These are phyloP conservation scores for Beaufortia kweichowensis DNA, from an alignment of 2,113 vertebrate genomes.

Conservation along the genomic window DNA sequence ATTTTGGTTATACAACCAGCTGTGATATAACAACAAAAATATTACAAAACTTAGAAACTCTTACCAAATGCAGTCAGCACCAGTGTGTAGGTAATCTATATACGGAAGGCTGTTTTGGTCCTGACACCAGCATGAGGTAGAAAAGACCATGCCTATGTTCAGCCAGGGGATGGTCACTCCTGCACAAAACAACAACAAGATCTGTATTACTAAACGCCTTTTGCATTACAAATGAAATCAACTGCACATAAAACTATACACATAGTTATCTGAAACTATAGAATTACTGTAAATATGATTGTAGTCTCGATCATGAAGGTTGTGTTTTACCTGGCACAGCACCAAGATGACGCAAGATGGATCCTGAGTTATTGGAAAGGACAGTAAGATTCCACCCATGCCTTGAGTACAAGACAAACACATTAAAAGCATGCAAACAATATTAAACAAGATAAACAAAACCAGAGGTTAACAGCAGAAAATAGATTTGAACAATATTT, in stretches of 20 bases:
- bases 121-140: slow-evolving; percentile 95
- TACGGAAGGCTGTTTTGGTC: slow-evolving; percentile 94
- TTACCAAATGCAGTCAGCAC: slow-evolving; percentile 94
- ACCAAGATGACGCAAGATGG: slow-evolving; percentile 92
- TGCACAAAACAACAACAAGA: slow-evolving; percentile 57
- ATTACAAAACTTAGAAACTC: slow-evolving; percentile 47
- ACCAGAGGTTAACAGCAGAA: background rate
- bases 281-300: no score
- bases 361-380: slow-evolving; percentile 92
- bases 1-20: no score
- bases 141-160: slow-evolving; percentile 94
- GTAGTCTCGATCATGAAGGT: background rate
- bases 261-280: no score
- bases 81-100: slow-evolving; percentile 95
- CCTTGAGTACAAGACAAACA: slow-evolving; percentile 61
- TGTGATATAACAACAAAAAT: no score
- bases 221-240: no score
- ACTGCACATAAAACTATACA: no score
- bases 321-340: slow-evolving; percentile 85
- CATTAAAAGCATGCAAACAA: background rate
- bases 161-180: slow-evolving; percentile 94
- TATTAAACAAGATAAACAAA: background rate
- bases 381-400: slow-evolving; percentile 93
- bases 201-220: background rate
- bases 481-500: background rate